Percentiles rank a stretch among this genome's conserved stretches.
phyloP scores from a whole-genome alignment of 2,888 invertebrate genomes.

The Herminia tarsipennalis region DNA sequence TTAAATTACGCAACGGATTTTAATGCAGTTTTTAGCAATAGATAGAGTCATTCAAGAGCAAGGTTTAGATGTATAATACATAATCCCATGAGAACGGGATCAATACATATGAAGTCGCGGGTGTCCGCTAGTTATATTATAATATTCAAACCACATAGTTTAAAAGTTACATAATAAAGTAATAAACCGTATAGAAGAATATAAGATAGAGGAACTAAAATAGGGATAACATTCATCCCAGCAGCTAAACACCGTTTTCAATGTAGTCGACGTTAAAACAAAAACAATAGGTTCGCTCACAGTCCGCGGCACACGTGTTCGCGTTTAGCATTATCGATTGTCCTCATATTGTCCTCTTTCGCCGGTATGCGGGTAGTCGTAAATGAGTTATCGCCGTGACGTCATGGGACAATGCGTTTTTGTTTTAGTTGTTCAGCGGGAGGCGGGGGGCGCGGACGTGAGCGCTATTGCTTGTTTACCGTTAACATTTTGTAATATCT shows the following conservation, averaged over 20 bases:
- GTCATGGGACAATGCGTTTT: conserved; percentile 72
- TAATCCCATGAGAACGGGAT: no score
- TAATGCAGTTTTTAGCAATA: no score
- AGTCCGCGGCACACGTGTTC: conserved; percentile 71
- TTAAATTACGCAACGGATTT: no score
- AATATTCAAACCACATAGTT: no score
- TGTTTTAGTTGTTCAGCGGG: conserved; percentile 53
- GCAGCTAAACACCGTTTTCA: conserved; percentile 33
- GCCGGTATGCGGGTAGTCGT: conserved; percentile 71
- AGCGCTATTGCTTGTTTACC: conserved; percentile 13
- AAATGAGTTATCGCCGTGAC: conserved; percentile 73
- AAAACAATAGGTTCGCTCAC: conserved; percentile 59
- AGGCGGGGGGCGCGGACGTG: conserved; percentile 26
- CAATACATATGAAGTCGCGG: no score
- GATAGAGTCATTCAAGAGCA: no score
- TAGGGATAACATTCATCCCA: conserved; percentile 1
- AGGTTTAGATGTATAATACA: no score
- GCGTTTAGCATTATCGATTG: conserved; percentile 79
- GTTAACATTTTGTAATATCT: neutral
- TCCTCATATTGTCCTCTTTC: conserved; percentile 72
- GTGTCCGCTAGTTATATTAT: no score
- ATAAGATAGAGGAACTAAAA: no score
- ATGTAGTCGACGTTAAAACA: conserved; percentile 48
- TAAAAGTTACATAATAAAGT: no score
- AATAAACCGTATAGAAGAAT: no score